Conservation (phyloP, 1,140 invertebrate species). For the Bombus confusus region DNA sequence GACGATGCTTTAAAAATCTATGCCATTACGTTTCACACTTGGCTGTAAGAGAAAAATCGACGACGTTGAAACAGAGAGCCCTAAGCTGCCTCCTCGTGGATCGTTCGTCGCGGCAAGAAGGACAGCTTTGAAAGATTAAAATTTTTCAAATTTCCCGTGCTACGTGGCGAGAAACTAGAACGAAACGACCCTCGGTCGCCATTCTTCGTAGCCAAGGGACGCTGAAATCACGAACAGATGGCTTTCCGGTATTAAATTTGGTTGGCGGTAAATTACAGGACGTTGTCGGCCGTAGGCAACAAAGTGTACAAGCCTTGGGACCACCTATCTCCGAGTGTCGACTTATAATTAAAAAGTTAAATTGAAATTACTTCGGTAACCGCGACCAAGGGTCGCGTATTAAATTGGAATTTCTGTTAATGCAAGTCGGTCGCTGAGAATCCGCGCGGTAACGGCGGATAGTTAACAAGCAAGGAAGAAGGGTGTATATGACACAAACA, state of each 20-base stretch:
- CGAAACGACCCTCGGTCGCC: not conserved
- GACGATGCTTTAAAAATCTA: accelerated
- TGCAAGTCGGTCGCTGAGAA: conserved; percentile 17
- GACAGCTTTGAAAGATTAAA: conserved; percentile 18
- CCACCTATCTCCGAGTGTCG: conserved; percentile 56
- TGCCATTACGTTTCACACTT: too few species aligned
- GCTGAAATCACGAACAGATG: conserved; percentile 58
- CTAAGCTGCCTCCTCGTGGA: not conserved
- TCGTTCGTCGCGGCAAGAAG: not conserved
- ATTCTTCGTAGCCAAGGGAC: not conserved
- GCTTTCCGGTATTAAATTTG: conserved; percentile 63
- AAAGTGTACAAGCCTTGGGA: conserved; percentile 51
- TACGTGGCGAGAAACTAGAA: conserved; percentile 20
- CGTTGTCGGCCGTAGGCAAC: conserved; percentile 42
- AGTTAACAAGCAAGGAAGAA: not conserved
- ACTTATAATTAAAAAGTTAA: conserved; percentile 70
- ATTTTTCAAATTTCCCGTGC: conserved; percentile 35
- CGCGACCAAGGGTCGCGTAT: conserved; percentile 14
- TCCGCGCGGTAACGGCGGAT: not conserved
- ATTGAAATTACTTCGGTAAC: conserved; percentile 63
- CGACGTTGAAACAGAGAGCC: not conserved
- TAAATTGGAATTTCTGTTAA: conserved; percentile 60
- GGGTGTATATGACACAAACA: not conserved
- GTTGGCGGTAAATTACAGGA: conserved; percentile 63
- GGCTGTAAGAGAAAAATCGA: not conserved